Conservation (phyloP, 2,888 invertebrate genomes). For the Pyrrhosoma nymphula region DNA sequence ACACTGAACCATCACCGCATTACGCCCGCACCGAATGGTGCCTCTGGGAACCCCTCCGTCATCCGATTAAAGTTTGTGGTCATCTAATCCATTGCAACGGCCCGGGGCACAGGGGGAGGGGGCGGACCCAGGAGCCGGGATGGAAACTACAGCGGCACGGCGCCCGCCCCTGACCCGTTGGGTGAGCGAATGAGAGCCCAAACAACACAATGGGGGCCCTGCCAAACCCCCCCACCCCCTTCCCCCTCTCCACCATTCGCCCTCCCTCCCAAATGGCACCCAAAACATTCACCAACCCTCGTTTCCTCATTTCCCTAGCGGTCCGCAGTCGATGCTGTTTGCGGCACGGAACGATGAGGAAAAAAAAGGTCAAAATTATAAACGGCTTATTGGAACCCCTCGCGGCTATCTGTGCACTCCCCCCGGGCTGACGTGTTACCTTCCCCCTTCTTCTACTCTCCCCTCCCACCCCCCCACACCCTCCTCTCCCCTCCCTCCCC, state of each 20-base stretch:
- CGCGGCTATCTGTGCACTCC: not conserved
- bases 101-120: not conserved
- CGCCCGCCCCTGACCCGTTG: not conserved
- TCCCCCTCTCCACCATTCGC: not conserved
- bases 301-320: not conserved
- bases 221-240: no score
- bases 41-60: not conserved
- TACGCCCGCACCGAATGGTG: not conserved
- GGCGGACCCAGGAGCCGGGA: not conserved
- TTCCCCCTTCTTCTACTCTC: not conserved
- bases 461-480: not conserved
- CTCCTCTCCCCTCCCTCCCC: not conserved
- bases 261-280: not conserved
- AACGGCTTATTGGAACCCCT: not conserved
- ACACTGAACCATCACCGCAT: not conserved
- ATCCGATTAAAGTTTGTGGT: slow-evolving; percentile 37
- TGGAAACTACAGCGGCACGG: no score
- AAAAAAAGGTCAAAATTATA: not conserved
- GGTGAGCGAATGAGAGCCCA: not conserved
- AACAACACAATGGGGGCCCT: not conserved
- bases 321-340: not conserved
- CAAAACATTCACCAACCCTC: not conserved
- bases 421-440: not conserved
- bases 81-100: not conserved
- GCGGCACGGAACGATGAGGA: not conserved